Base-by-base conservation (phyloP, 2,113 vertebrate genomes). In the Illadopsis cleaveri region DNA sequence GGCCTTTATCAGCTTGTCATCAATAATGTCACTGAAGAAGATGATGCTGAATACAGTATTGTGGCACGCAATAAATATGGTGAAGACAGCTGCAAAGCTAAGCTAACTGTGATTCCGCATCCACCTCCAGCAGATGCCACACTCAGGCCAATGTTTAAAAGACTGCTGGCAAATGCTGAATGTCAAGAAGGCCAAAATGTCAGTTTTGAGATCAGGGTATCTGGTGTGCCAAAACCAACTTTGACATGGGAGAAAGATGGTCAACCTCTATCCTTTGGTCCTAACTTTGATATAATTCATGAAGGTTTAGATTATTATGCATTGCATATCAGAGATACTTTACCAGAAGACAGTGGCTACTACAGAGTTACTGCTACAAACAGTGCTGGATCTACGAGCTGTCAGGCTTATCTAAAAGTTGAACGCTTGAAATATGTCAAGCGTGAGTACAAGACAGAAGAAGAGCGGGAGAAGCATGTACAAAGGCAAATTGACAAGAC, bases 201-300 rank as follows among this genome's bases (percentile, higher is more conserved):
- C 75, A 99, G 99, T 93, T 99, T 99, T 98, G 99, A 99, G 97
- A 99, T 99, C 61, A 98, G 99, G 92, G 99, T 99, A 33, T 99
- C 99, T 66, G 99, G 99, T 38, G 98, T 98, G 88, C 99, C 99
- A 65, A 95, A 97, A 37, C 98, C 98, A 61, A 96, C 96, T 1
- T 57, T 99, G 79, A 99, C 98, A 95, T 99, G 99, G 99, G 99
- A 99, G 96, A 99, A 99, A 96, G 99, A 99, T 89, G 99, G 99
- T 50, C 98, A 98, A 28, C 98, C 98, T 81, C 97, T 99, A 42
- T 98, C 99, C 87, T 98, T 99, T 28, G 99, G 99, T 93, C 98
- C 99, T 65, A 99, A 99, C 90, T 98, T 99, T 96, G 99, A 99
- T 96, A 97, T 99, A 93, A 97, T 99, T 87, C 99, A 99, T 11